phyloP scores from a whole-genome alignment of 2,113 vertebrate genomes.

The Dasyprocta punctata region DNA sequence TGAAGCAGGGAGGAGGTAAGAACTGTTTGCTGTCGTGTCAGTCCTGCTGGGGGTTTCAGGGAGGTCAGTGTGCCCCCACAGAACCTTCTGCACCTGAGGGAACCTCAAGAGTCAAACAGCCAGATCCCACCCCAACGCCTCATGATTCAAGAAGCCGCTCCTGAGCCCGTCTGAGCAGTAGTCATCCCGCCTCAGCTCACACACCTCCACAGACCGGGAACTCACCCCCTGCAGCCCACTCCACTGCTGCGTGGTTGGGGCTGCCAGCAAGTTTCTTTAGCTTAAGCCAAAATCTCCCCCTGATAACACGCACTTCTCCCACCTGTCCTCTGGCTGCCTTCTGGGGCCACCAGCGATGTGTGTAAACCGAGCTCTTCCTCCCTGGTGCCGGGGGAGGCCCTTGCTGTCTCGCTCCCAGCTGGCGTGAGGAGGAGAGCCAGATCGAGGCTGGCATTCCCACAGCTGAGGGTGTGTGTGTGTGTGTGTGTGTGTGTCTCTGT shows the following conservation, averaged over 20 bases:
- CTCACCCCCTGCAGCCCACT: constrained; percentile 51
- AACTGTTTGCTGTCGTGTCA: background rate
- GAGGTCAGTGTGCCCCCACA: background rate
- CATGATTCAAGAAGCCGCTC: background rate
- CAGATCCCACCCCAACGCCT: background rate
- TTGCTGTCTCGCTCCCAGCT: constrained; percentile 74
- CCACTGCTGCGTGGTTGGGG: constrained; percentile 10
- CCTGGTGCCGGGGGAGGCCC: constrained; percentile 63
- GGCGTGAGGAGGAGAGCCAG: constrained; percentile 50
- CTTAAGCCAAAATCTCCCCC: constrained; percentile 58
- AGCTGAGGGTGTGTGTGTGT: background rate
- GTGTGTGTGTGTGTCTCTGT: background rate
- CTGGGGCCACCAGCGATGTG: constrained; percentile 77
- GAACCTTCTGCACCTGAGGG: background rate
- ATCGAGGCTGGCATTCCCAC: constrained; percentile 43
- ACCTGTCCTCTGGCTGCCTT: constrained; percentile 74
- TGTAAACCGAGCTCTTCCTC: constrained; percentile 71
- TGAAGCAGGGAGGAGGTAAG: background rate
- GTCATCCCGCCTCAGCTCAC: background rate
- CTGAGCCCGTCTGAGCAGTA: background rate
- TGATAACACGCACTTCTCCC: constrained; percentile 53
- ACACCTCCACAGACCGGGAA: constrained; percentile 41
- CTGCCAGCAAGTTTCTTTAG: constrained; percentile 59
- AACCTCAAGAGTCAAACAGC: background rate
- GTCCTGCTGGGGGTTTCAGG: background rate